Evolutionary conservation across 2,888 invertebrate species (phyloP).

Genomic region (Diplolepis rosae): DNA sequence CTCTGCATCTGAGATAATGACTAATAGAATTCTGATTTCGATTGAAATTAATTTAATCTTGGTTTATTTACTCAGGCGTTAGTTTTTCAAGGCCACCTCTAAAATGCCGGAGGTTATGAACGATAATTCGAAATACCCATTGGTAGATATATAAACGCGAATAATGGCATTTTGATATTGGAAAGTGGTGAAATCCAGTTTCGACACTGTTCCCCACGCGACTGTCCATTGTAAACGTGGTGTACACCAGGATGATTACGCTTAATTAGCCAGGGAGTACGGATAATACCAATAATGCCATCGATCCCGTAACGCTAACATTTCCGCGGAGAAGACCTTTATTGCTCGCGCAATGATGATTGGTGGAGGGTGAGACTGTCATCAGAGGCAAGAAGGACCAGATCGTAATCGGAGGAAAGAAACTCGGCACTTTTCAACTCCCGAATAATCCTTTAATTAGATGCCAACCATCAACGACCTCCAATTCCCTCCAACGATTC

Average conservation of each 20-base stretch:
- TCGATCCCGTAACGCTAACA: not conserved
- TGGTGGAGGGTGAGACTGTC: not conserved
- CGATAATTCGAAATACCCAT: constrained; percentile 13
- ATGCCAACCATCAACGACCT: not conserved
- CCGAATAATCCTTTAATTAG: constrained; percentile 14
- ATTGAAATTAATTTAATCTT: too few species aligned
- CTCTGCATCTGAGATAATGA: too few species aligned
- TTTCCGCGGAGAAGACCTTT: not conserved
- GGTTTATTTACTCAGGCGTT: not conserved
- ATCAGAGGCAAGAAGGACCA: not conserved
- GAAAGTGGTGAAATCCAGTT: constrained; percentile 9
- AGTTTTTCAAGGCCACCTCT: constrained; percentile 14
- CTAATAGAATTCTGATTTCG: too few species aligned
- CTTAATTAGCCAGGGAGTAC: not conserved
- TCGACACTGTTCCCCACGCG: not conserved
- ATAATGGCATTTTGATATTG: constrained; percentile 19
- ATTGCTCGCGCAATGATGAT: not conserved
- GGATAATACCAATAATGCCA: constrained; percentile 14
- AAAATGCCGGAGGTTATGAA: not conserved
- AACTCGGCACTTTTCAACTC: not conserved
- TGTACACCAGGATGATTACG: not conserved
- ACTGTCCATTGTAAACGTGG: constrained; percentile 6
- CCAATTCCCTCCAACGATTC: not conserved
- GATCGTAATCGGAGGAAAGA: not conserved
- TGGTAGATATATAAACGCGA: constrained; percentile 14